Percentiles rank a stretch among this genome's conserved stretches.
Conservation (phyloP, 1,140 invertebrate species). For the Euschistus heros region DNA sequence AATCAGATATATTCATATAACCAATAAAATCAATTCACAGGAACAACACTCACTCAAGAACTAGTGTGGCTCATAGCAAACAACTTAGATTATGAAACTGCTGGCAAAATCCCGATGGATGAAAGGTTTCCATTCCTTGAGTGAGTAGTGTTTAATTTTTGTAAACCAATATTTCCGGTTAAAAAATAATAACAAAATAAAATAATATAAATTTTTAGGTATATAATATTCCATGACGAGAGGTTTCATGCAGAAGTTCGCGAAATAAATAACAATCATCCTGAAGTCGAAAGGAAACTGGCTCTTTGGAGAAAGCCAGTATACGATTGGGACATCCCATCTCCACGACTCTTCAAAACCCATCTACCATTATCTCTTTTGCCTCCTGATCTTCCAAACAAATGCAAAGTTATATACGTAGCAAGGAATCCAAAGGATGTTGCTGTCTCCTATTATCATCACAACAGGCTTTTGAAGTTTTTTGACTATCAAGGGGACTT, state of each 20-base stretch:
- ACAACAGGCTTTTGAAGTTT: constrained; percentile 57
- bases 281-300: constrained; percentile 16
- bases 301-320: constrained; percentile 21
- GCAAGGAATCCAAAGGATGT: constrained; percentile 78
- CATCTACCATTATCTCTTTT: constrained; percentile 52
- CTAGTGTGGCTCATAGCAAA: constrained; percentile 35
- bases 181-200: no score
- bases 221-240: constrained; percentile 19
- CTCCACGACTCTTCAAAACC: constrained; percentile 52
- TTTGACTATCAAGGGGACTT: constrained; percentile 64
- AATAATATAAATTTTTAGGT: constrained; percentile 14
- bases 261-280: constrained; percentile 16
- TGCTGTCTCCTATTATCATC: constrained; percentile 71
- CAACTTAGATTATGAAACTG: constrained; percentile 36
- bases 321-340: constrained; percentile 33
- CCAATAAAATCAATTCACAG: constrained; percentile 28
- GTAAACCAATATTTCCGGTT: no score
- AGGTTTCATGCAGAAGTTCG: constrained; percentile 21
- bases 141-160: constrained; percentile 29
- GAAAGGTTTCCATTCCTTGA: constrained; percentile 41
- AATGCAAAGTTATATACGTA: constrained; percentile 51
- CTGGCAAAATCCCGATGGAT: constrained; percentile 35
- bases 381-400: constrained; percentile 44
- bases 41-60: constrained; percentile 38
- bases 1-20: background rate